Percentiles rank a stretch among this genome's conserved stretches.
These are phyloP conservation scores for Heliothis peltigera DNA, from an alignment of 2,888 invertebrate species.

Conservation along the genomic window DNA sequence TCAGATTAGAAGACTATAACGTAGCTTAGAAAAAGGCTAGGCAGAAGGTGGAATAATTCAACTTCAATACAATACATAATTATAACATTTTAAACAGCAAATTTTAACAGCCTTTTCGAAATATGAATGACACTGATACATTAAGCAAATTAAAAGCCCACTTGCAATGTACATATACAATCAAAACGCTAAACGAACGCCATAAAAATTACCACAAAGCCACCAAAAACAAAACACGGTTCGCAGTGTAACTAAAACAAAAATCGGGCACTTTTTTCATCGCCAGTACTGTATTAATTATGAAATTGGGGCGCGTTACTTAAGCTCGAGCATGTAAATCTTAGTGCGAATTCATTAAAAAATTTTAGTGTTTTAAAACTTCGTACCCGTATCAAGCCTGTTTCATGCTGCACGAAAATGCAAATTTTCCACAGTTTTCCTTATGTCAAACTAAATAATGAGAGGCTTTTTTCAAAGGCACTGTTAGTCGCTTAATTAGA, in stretches of 20 bases:
- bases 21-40: too few species aligned
- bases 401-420: conserved; percentile 88
- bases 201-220: neutral
- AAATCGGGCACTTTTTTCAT: conserved; percentile 43
- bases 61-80: too few species aligned
- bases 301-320: conserved; percentile 63
- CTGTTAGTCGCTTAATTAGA: conserved; percentile 62
- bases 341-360: conserved; percentile 83
- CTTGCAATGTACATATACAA: neutral
- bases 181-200: neutral
- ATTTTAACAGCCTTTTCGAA: neutral
- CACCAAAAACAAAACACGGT: conserved; percentile 31
- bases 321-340: conserved; percentile 73
- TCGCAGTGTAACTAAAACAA: conserved; percentile 26
- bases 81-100: neutral
- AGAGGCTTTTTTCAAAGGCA: conserved; percentile 64
- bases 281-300: conserved; percentile 67
- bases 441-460: conserved; percentile 80
- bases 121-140: conserved; percentile 18
- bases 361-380: conserved; percentile 77
- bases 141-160: conserved; percentile 11
- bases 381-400: conserved; percentile 73
- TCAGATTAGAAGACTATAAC: too few species aligned
- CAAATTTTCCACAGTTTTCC: conserved; percentile 79
- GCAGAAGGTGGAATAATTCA: too few species aligned